Evolutionary conservation across 2,888 invertebrate species (phyloP).

Genomic region (Ophion slaviceki): DNA sequence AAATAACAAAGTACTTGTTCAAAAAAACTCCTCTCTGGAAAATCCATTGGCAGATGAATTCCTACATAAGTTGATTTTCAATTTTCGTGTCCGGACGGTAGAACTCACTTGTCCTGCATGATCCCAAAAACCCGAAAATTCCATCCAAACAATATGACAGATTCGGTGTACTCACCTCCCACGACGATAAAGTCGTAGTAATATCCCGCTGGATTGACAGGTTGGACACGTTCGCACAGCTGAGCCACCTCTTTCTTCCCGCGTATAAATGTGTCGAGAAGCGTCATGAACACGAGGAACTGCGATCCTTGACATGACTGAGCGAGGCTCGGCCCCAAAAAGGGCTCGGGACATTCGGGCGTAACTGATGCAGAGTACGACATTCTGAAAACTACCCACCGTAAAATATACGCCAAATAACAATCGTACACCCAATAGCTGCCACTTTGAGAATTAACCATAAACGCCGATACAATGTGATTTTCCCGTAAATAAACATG

Average conservation of each 20-base stretch:
- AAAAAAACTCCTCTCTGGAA: not conserved
- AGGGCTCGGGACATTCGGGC: constrained; percentile 84
- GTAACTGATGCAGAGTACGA: constrained; percentile 73
- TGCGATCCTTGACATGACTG: constrained; percentile 86
- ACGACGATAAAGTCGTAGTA: constrained; percentile 88
- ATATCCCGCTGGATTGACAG: constrained; percentile 83
- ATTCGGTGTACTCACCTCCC: constrained; percentile 83
- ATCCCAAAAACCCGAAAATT: not conserved
- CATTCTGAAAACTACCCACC: constrained; percentile 72
- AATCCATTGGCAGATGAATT: not conserved
- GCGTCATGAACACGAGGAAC: constrained; percentile 87
- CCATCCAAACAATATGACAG: not conserved
- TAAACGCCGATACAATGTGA: not conserved
- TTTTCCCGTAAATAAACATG: not conserved
- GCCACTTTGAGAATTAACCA: not conserved
- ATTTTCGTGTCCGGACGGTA: not conserved
- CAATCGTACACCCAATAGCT: not conserved
- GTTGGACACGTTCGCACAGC: constrained; percentile 86
- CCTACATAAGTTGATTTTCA: not conserved
- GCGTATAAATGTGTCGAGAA: constrained; percentile 87
- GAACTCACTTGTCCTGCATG: not conserved
- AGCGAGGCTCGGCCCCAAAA: constrained; percentile 86
- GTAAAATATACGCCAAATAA: not conserved
- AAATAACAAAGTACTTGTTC: not conserved
- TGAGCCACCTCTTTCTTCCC: constrained; percentile 76